Conservation (phyloP, 2,888 invertebrate genomes). For the Aphrophora alni region DNA sequence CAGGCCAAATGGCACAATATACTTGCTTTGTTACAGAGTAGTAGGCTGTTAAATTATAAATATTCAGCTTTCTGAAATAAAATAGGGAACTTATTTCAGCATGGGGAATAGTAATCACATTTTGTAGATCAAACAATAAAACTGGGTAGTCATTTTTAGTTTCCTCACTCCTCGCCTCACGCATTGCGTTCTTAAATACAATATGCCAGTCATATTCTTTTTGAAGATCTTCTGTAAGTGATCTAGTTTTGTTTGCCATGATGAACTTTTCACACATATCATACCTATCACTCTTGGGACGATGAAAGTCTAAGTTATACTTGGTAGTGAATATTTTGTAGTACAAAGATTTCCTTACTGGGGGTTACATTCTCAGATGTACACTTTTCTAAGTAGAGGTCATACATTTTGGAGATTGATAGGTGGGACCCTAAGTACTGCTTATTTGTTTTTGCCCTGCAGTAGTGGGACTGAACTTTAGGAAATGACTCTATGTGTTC, state of each 20-base stretch:
- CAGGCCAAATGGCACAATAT: slow-evolving; percentile 21
- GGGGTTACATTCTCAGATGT: background rate
- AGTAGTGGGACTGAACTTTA: slow-evolving; percentile 15
- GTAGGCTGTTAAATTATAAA: slow-evolving; percentile 23
- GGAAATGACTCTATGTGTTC: slow-evolving; percentile 22
- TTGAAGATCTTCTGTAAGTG: background rate
- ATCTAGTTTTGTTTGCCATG: background rate
- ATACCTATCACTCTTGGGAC: slow-evolving; percentile 20
- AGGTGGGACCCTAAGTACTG: slow-evolving; percentile 3
- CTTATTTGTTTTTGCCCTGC: slow-evolving; percentile 19
- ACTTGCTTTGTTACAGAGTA: slow-evolving; percentile 25
- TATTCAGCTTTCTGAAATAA: slow-evolving; percentile 27
- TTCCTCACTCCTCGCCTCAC: too few relatives aligned
- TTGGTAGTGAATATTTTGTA: slow-evolving; percentile 19
- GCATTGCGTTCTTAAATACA: background rate
- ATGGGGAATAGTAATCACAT: background rate
- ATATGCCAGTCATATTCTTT: background rate
- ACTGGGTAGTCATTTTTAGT: slow-evolving; percentile 14
- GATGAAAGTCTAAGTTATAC: slow-evolving; percentile 12
- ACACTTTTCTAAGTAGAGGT: slow-evolving; percentile 17
- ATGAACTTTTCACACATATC: slow-evolving; percentile 15
- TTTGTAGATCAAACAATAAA: slow-evolving; percentile 28
- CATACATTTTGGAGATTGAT: slow-evolving; percentile 15
- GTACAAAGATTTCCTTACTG: slow-evolving; percentile 17
- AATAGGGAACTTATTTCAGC: slow-evolving; percentile 24